A percentile compares a stretch with the other conserved stretches of the same genome.
Conservation (phyloP, 2,888 invertebrate genomes). For the Dioctria linearis region DNA sequence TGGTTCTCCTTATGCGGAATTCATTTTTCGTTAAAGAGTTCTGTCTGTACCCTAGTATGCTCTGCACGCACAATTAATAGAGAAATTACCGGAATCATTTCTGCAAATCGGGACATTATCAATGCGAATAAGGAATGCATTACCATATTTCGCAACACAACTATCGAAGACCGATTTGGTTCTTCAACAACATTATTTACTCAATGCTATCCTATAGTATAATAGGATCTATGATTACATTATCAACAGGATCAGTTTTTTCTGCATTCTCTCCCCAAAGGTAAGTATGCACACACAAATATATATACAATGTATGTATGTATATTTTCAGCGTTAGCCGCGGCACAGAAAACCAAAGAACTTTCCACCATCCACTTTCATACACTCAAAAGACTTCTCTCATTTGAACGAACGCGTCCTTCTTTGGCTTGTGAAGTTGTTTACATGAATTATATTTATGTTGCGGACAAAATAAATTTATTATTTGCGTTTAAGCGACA, state of each 20-base stretch:
- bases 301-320: not conserved
- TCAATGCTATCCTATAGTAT: constrained; percentile 25
- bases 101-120: constrained; percentile 29
- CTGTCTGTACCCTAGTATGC: no score
- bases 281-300: no score
- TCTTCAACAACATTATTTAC: constrained; percentile 13
- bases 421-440: constrained; percentile 56
- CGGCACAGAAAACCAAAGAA: constrained; percentile 1
- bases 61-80: constrained; percentile 15
- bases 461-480: constrained; percentile 59
- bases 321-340: not conserved
- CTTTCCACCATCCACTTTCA: not conserved
- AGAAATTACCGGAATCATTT: constrained; percentile 41
- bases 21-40: no score
- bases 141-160: constrained; percentile 13
- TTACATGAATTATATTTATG: constrained; percentile 59
- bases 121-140: constrained; percentile 29
- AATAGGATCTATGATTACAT: constrained; percentile 13
- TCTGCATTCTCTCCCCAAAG: not conserved
- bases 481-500: constrained; percentile 59
- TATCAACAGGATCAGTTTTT: constrained; percentile 46
- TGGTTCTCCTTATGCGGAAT: no score
- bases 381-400: not conserved
- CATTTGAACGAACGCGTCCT: constrained; percentile 15
- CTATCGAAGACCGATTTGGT: constrained; percentile 44